A percentile compares a stretch with the other conserved stretches of the same genome.
These are phyloP conservation scores for Olivierus martensii DNA, from an alignment of 1,140 invertebrate genomes.

Conservation along the genomic window DNA sequence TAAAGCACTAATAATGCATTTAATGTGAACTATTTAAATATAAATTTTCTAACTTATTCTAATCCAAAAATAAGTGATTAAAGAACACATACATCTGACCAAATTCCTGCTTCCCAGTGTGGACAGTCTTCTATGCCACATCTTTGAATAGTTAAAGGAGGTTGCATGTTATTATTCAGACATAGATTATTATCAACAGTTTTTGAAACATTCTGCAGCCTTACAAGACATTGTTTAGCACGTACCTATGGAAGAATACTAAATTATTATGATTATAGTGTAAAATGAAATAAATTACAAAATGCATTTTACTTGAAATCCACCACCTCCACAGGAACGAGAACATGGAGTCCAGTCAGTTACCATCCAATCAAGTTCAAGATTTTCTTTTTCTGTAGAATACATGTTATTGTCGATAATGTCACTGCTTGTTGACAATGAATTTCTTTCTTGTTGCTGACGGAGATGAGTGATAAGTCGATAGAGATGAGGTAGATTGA, in stretches of 20 bases:
- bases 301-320: neutral
- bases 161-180: conserved; percentile 46
- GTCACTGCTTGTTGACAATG: conserved; percentile 5
- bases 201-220: conserved; percentile 38
- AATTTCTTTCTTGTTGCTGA: neutral
- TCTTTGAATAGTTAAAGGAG: conserved; percentile 46
- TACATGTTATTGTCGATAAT: conserved; percentile 27
- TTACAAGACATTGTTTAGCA: conserved; percentile 50
- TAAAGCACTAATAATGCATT: no score
- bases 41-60: neutral
- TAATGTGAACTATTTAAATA: neutral
- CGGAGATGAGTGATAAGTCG: neutral
- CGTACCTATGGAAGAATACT: conserved; percentile 38
- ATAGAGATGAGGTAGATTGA: neutral
- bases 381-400: conserved; percentile 29
- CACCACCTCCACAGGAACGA: conserved; percentile 51
- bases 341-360: conserved; percentile 76
- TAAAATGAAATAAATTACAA: no score
- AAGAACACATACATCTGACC: conserved; percentile 35
- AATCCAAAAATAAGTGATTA: neutral
- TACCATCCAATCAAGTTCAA: conserved; percentile 61
- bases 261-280: no score
- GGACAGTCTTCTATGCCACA: conserved; percentile 55
- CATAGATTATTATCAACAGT: conserved; percentile 49
- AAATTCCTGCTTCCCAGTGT: conserved; percentile 51